Percentiles rank a stretch among this genome's conserved stretches.
These are phyloP conservation scores for Hypothenemus hampei DNA, from an alignment of 1,140 invertebrate genomes.

Conservation along the genomic window DNA sequence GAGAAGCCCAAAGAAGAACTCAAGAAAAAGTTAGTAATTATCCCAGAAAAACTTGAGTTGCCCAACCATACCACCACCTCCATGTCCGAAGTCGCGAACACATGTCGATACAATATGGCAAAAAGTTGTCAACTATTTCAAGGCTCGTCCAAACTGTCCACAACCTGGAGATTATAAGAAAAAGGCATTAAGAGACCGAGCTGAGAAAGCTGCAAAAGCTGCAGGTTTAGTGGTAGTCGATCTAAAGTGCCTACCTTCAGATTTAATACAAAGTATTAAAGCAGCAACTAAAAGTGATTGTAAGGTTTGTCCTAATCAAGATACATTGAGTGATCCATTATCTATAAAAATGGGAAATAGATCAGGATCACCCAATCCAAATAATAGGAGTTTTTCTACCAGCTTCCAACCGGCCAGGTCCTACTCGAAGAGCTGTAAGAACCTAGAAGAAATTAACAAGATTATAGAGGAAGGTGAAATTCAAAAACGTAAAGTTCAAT, in stretches of 20 bases:
- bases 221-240: slow-evolving; percentile 34
- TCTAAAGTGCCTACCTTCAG: slow-evolving; percentile 23
- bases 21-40: neutral
- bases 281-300: slow-evolving; percentile 9
- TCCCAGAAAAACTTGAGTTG: too few species aligned
- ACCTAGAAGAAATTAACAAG: slow-evolving; percentile 22
- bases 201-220: slow-evolving; percentile 33
- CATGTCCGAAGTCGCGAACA: too few species aligned
- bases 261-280: neutral
- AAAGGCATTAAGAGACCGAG: slow-evolving; percentile 28
- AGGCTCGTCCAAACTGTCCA: slow-evolving; percentile 37
- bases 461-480: slow-evolving; percentile 24
- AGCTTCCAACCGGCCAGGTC: neutral
- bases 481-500: neutral
- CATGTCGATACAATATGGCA: slow-evolving; percentile 31
- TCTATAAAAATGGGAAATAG: neutral
- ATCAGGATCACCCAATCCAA: neutral
- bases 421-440: slow-evolving; percentile 12
- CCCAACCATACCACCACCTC: neutral
- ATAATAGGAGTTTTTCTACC: slow-evolving; percentile 11
- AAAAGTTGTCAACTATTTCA: slow-evolving; percentile 36
- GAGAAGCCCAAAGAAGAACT: too few species aligned
- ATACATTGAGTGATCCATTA: neutral
- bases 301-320: slow-evolving; percentile 4
- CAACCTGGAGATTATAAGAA: slow-evolving; percentile 36